Base-by-base conservation (phyloP, 2,113 vertebrate species). In the Syngnathus typhle region DNA sequence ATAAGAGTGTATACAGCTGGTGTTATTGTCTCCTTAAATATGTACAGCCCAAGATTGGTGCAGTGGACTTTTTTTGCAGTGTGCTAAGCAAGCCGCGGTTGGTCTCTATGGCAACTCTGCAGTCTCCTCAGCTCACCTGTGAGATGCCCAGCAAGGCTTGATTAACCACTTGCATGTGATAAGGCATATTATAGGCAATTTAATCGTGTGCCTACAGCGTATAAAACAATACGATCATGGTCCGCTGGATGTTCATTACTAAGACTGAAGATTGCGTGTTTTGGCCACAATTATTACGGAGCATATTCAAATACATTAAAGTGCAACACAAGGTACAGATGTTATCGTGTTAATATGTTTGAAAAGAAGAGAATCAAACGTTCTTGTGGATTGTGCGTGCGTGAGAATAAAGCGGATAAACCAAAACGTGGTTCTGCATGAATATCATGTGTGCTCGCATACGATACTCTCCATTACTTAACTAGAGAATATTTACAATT, bases 1-100 rank as follows among this genome's bases (percentile, higher is more conserved):
- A 83, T 88, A 88, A 88, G 82, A 75, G 74, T 87, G 82, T 79
- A 85, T 85, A 89, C 88, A 89, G 86, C 88, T 89, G 90, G 87
- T 89, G 83, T 85, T 84, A 67, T 74, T 56, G 73, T 78, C 68
- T 82, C 71, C 77, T 23, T 44, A 62, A 43, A 75, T 84, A 72
- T 80, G 71, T 78, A 86, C 87, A 88, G 80, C 76, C 75, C 78
- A 23, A 62, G 69, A 75, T 70, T 39, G 65, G 73, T 68, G 71
- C 69, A 74, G 66, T 78, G 74, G 75, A 82, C 74, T 58, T 78
- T 79, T 66, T 67, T 67, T 67, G 65, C 74, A 72, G 66, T 64
- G 64, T 36, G 70, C 72, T 82, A 32, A 79, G 70, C 76, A 74
- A 73, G 69, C 76, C 54, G 70, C 65, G 52, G 61, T 76, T 76